phyloP scores from a whole-genome alignment of 2,113 vertebrate species.

The Oryzias melastigma region DNA sequence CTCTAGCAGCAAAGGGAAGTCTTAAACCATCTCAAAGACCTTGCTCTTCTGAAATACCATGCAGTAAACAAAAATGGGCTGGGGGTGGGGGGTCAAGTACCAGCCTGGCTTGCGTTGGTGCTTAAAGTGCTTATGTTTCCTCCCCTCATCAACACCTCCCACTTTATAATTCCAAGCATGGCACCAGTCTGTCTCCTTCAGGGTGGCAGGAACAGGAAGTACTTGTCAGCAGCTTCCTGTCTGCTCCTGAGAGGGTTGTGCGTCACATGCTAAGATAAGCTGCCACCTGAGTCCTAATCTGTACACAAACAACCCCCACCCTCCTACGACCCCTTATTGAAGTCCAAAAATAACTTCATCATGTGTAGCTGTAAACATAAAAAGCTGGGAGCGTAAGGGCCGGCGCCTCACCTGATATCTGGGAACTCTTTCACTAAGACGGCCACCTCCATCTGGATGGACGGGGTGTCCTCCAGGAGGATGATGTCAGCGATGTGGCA shows the following conservation, averaged over 20 bases:
- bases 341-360: slow-evolving; percentile 67
- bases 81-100: slow-evolving; percentile 11
- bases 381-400: not conserved
- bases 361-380: not conserved
- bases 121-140: slow-evolving; percentile 33
- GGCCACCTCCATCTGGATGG: slow-evolving; percentile 91
- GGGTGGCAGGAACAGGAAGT: slow-evolving; percentile 78
- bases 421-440: slow-evolving; percentile 88
- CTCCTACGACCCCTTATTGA: slow-evolving; percentile 41
- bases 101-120: slow-evolving; percentile 52
- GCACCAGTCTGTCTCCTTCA: slow-evolving; percentile 79
- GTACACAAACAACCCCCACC: slow-evolving; percentile 53
- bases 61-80: slow-evolving; percentile 35
- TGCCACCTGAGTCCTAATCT: slow-evolving; percentile 66
- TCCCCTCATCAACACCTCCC: slow-evolving; percentile 42
- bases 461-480: slow-evolving; percentile 86
- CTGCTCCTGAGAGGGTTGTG: slow-evolving; percentile 58
- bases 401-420: slow-evolving; percentile 83
- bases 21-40: slow-evolving; percentile 15
- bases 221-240: slow-evolving; percentile 75
- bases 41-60: slow-evolving; percentile 52
- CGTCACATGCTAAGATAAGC: slow-evolving; percentile 56
- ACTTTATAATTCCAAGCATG: slow-evolving; percentile 57
- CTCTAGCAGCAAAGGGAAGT: slow-evolving; percentile 9
- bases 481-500: slow-evolving; percentile 86